phyloP scores from a whole-genome alignment of 2,888 invertebrate genomes.

The Operophtera brumata region DNA sequence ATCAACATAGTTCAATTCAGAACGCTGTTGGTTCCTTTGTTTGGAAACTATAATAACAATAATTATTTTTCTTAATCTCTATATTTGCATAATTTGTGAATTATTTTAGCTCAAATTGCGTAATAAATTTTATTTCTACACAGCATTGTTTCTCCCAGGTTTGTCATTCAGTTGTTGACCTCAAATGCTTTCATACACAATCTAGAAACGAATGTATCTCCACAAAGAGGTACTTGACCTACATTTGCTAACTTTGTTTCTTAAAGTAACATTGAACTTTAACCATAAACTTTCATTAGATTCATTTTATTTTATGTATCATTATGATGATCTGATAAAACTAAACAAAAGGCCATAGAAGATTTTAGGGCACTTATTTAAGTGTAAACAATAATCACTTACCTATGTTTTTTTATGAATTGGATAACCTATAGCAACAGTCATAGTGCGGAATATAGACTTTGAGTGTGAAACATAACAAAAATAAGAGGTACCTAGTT shows the following conservation, averaged over 20 bases:
- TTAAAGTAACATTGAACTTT: constrained; percentile 38
- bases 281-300: background rate
- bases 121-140: background rate
- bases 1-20: constrained; percentile 42
- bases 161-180: constrained; percentile 41
- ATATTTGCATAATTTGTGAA: background rate
- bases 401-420: no score
- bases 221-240: constrained; percentile 55
- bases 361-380: no score
- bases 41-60: constrained; percentile 16
- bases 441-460: no score
- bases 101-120: background rate
- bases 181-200: constrained; percentile 47
- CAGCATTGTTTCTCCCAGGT: background rate
- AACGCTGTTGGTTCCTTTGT: constrained; percentile 30
- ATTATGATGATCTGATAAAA: background rate
- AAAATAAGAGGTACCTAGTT: no score
- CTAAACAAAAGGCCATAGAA: no score
- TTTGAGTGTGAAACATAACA: no score
- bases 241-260: constrained; percentile 47
- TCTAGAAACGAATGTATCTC: constrained; percentile 35
- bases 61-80: background rate
- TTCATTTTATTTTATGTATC: background rate
- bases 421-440: no score
- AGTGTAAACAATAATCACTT: no score